Base-by-base conservation (phyloP, 2,888 invertebrate species). In the Hydrotaea diabolus region DNA sequence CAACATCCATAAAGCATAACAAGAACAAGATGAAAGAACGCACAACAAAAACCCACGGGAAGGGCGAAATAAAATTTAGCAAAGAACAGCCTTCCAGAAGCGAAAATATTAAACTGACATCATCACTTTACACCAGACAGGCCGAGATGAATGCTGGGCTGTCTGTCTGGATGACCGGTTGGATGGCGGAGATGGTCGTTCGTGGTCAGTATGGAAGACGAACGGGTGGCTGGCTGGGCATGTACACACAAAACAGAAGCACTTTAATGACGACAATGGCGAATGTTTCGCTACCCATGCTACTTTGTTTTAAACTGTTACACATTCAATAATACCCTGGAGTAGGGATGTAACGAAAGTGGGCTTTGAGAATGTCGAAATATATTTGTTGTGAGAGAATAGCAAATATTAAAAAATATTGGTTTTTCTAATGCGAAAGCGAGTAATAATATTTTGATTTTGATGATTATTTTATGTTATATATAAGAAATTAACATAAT, bases 51-150 rank as follows among this genome's bases (percentile, higher is more conserved):
- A 46, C n/a, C 57, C n/a, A n/a, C 55, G 57, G 55, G 19, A 43
- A 23, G 23, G 26, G 15, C 5, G 26, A 8, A 26, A 43, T 66
- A 43, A 39, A 43, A 13, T 21, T 9, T 13, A 39, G 13, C 66
- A 66, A 62, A 62, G 62, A 62, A 31, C n/a, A 49, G 15, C 4
- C 15, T 26, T 49, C 17, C 26, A 4, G 13, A 46, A 71, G n/a
- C n/a, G n/a, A 49, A 46, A 21, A 49, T 49, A 23, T 26, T 26
- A 49, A 71, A 71, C 53, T 72, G 72, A 72, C 72, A 72, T 72
- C 72, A 72, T 55, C 72, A 31, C 72, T 55, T 31, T 62, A 13
- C 26, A 9, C 15, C n/a, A 62, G 62, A 17, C 36, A 36, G 62
- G 17, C 8, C n/a, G 62, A n/a, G 62, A 62, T 36, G n/a, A 36